Base-by-base conservation (phyloP, 2,888 invertebrate genomes). In the Dasysyrphus tricinctus region DNA sequence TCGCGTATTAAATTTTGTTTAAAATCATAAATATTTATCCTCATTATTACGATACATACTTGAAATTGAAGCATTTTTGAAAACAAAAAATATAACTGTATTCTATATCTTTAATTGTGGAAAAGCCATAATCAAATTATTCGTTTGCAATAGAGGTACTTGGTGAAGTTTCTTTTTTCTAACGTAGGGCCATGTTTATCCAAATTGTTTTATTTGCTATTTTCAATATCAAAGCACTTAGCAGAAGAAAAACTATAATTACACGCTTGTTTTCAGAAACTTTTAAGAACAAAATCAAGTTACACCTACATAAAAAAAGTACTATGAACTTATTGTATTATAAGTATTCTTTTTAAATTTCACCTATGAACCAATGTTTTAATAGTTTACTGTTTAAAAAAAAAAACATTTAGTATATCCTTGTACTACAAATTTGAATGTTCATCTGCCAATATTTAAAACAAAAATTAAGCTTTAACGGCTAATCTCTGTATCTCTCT, bases 1-100 rank as follows among this genome's bases (percentile, higher is more conserved):
- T 11, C 16, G 34, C 37, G 39, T 37, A 37, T 39, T 39, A 59
- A 19, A 39, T 59, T 59, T 59, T 39, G 19, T 59, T 59, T 12
- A 12, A 37, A 37, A 37, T 34, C 34, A 57, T 57, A 16, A 16
- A 34, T 57, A 57, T 34, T 34, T 57, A 57, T 34, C 57, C 16
- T 34, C 34, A 34, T 59, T 59, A 37, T 32, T 54, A 19, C 19
- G 6, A 16, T 8, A 16, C 19, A 16, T 8, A 16, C 19, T 37
- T 39, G 37, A 59, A 3, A 11, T 19, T 59, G 6, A 34, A 39
- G 19, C 2, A 37, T 59, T 59, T 37, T 19, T n/a, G n/a, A 11
- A 59, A 19, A 59, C 2, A 12, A 6, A 37, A 59, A 59, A 14
- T 34, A 16, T 57, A 34, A 57, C 8, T 56, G 32, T 57, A 34